phyloP scores from a whole-genome alignment of 2,113 vertebrate genomes.

The Phalacrocorax aristotelis region DNA sequence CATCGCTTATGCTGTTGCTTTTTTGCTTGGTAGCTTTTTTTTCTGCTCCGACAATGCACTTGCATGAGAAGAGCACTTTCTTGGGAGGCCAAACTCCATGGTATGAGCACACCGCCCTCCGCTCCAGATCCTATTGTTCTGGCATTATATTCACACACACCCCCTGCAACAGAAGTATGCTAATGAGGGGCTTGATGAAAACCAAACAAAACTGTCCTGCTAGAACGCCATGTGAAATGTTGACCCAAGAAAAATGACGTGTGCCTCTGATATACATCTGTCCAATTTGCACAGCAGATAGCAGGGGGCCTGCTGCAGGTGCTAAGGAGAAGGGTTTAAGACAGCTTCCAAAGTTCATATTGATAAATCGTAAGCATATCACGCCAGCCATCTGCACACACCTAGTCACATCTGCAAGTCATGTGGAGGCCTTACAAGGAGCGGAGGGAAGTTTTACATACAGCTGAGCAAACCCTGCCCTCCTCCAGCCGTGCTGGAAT shows the following conservation, averaged over 20 bases:
- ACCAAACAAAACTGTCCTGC: slow-evolving; percentile 4
- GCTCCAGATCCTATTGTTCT: not conserved
- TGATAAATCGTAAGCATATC: not conserved
- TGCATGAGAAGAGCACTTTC: not conserved
- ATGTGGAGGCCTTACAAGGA: not conserved
- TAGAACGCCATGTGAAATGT: not conserved
- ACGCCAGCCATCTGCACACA: slow-evolving; percentile 28
- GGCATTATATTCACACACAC: not conserved
- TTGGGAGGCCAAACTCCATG: not conserved
- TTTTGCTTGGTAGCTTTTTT: not conserved
- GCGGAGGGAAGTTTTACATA: not conserved
- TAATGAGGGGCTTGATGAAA: slow-evolving; percentile 8
- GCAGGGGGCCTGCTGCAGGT: slow-evolving; percentile 34
- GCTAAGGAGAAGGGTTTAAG: not conserved
- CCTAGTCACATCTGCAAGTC: not conserved
- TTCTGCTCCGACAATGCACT: not conserved
- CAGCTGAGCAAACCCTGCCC: slow-evolving; percentile 35
- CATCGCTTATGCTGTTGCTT: not conserved
- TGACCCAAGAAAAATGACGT: slow-evolving; percentile 45
- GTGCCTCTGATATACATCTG: not conserved
- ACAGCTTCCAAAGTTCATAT: slow-evolving; percentile 54
- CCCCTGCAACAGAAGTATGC: not conserved
- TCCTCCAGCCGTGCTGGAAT: not conserved
- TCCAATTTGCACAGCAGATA: slow-evolving; percentile 23
- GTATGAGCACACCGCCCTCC: not conserved